A percentile compares a stretch with the other conserved stretches of the same genome.
phyloP scores from a whole-genome alignment of 1,140 invertebrate species.

The Pseudomyrmex sp. region DNA sequence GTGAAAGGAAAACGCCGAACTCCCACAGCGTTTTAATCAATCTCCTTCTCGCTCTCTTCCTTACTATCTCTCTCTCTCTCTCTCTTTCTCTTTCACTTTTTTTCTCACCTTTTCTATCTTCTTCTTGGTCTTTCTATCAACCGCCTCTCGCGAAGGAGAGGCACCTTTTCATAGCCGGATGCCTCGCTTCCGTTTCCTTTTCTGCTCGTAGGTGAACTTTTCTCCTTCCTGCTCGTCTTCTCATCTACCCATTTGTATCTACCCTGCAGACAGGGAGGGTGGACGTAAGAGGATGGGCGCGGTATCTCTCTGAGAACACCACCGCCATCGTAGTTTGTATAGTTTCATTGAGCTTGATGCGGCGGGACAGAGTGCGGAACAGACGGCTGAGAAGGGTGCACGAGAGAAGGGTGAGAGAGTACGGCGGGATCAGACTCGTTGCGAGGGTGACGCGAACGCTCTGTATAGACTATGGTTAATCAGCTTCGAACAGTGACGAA shows the following conservation, averaged over 20 bases:
- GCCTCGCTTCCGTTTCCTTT: constrained; percentile 59
- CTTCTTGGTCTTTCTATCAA: constrained; percentile 33
- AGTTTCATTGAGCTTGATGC: constrained; percentile 69
- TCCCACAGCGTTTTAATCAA: constrained; percentile 73
- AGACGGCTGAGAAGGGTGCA: constrained; percentile 55
- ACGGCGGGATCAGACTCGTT: constrained; percentile 49
- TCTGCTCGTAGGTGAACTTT: constrained; percentile 41
- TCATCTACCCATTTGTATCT: constrained; percentile 42
- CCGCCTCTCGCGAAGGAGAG: constrained; percentile 33
- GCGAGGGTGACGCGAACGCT: constrained; percentile 32
- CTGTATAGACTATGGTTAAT: constrained; percentile 55
- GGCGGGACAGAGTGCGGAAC: constrained; percentile 47
- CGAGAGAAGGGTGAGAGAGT: not conserved
- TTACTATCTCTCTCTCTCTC: not conserved
- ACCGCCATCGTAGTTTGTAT: constrained; percentile 51
- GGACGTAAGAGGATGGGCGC: not conserved
- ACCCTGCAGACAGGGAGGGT: constrained; percentile 28
- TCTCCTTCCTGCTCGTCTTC: not conserved
- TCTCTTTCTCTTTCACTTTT: not conserved
- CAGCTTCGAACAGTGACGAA: constrained; percentile 48
- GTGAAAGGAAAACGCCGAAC: constrained; percentile 73
- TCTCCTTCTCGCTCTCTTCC: constrained; percentile 58
- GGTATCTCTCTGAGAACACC: constrained; percentile 50
- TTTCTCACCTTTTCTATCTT: not conserved
- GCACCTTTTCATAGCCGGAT: constrained; percentile 48